phyloP scores from a whole-genome alignment of 2,888 invertebrate species.

The Ramazzottius varieornatus region DNA sequence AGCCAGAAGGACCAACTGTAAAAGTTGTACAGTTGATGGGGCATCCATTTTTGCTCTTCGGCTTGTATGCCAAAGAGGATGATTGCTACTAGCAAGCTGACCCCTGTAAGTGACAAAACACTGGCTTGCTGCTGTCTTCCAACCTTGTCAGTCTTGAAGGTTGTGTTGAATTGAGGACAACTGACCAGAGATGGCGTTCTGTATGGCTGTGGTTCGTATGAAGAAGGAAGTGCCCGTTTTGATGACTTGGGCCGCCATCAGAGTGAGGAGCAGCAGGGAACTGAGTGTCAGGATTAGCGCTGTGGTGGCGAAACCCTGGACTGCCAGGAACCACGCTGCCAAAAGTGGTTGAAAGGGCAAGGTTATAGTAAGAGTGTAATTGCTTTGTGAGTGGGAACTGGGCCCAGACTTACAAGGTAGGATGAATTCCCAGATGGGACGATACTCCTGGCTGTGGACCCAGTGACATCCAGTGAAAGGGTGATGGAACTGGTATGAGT shows the following conservation, averaged over 20 bases:
- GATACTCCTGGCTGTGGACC: constrained; percentile 22
- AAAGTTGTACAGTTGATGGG: constrained; percentile 20
- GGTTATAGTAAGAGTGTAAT: neutral
- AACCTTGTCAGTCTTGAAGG: neutral
- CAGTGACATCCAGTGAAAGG: constrained; percentile 23
- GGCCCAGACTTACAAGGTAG: constrained; percentile 22
- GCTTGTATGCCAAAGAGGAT: constrained; percentile 19
- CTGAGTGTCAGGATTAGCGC: constrained; percentile 16
- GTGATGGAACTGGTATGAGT: constrained; percentile 21
- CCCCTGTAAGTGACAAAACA: too few species aligned
- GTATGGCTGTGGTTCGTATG: constrained; percentile 4
- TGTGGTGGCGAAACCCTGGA: constrained; percentile 21
- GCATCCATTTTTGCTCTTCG: constrained; percentile 21
- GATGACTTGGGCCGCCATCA: neutral
- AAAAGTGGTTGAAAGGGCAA: constrained; percentile 6
- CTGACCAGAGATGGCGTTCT: constrained; percentile 1
- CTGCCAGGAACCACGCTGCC: constrained; percentile 21
- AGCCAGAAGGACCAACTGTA: constrained; percentile 22
- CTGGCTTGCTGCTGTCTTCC: too few species aligned
- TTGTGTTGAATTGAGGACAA: neutral
- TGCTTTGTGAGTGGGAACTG: too few species aligned
- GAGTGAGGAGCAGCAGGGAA: constrained; percentile 13
- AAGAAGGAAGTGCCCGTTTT: neutral
- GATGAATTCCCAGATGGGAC: constrained; percentile 20
- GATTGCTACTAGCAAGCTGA: neutral